Evolutionary conservation across 2,888 invertebrate genomes (phyloP).

Genomic region (Xylota sylvarum): DNA sequence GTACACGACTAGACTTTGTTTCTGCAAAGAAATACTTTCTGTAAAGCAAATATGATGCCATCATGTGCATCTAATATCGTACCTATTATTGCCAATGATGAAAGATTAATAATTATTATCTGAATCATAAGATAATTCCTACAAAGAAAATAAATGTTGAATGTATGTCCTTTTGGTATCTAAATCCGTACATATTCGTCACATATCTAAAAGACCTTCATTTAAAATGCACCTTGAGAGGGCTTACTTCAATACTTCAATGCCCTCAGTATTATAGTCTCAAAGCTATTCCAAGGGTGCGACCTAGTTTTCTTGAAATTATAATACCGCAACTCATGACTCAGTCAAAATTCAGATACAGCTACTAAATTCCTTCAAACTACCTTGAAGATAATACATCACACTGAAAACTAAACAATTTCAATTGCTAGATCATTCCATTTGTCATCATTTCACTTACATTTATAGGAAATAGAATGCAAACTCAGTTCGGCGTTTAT

Average conservation of each 20-base stretch:
- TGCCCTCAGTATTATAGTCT: neutral
- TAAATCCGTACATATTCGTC: no score
- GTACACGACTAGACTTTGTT: no score
- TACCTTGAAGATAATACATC: slow-evolving; percentile 1
- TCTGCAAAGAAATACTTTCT: no score
- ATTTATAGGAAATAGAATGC: slow-evolving; percentile 33
- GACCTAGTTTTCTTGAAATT: neutral
- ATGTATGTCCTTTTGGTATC: no score
- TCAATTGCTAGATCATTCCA: slow-evolving; percentile 38
- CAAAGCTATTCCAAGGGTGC: neutral
- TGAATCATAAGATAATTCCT: no score
- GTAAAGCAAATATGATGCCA: no score
- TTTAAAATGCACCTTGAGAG: no score
- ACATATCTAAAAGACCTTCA: no score
- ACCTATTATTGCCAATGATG: no score
- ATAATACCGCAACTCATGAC: neutral
- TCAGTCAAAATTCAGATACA: neutral
- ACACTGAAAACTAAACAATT: slow-evolving; percentile 40
- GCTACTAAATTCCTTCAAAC: neutral
- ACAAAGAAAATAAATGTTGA: no score
- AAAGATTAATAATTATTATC: no score
- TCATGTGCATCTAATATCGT: no score
- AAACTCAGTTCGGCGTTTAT: slow-evolving; percentile 17
- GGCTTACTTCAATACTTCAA: neutral
- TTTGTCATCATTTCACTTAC: slow-evolving; percentile 59